Percentiles rank a stretch among this genome's conserved stretches.
phyloP scores from a whole-genome alignment of 2,888 invertebrate species.

The Bembecia ichneumoniformis region DNA sequence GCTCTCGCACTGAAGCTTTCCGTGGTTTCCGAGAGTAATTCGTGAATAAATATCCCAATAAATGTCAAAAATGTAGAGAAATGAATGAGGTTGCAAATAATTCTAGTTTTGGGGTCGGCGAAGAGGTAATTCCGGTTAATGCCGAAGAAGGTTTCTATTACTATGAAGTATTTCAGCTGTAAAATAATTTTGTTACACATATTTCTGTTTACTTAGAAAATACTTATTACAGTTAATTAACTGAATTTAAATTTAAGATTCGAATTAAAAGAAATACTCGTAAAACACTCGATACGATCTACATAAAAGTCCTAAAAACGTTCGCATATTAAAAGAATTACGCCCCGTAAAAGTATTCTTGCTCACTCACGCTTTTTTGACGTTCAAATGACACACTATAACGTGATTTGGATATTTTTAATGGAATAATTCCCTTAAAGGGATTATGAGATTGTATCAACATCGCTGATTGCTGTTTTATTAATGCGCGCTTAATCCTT shows the following conservation, averaged over 20 bases:
- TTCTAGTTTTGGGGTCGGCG: slow-evolving; percentile 10
- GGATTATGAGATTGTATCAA: neutral
- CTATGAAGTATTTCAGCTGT: slow-evolving; percentile 15
- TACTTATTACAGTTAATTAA: too few relatives aligned
- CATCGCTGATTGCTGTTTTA: neutral
- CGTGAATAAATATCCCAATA: slow-evolving; percentile 12
- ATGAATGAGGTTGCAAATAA: slow-evolving; percentile 24
- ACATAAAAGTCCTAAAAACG: too few relatives aligned
- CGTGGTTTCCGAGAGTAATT: slow-evolving; percentile 14
- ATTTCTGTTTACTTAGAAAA: too few relatives aligned
- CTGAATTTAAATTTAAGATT: too few relatives aligned
- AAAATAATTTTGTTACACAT: neutral
- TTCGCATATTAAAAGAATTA: too few relatives aligned
- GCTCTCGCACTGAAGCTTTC: slow-evolving; percentile 7
- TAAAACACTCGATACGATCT: too few relatives aligned
- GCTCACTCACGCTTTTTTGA: neutral
- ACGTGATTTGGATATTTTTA: neutral
- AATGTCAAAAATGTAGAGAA: slow-evolving; percentile 9
- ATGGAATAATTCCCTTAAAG: neutral
- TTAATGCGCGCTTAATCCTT: neutral
- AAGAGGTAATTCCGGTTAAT: slow-evolving; percentile 37
- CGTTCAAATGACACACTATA: neutral
- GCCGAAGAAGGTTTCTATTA: slow-evolving; percentile 32
- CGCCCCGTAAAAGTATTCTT: neutral
- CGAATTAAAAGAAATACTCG: too few relatives aligned